Percentiles rank a stretch among this genome's conserved stretches.
These are phyloP conservation scores for Aramus guarauna DNA, from an alignment of 2,113 vertebrate species.

Conservation along the genomic window DNA sequence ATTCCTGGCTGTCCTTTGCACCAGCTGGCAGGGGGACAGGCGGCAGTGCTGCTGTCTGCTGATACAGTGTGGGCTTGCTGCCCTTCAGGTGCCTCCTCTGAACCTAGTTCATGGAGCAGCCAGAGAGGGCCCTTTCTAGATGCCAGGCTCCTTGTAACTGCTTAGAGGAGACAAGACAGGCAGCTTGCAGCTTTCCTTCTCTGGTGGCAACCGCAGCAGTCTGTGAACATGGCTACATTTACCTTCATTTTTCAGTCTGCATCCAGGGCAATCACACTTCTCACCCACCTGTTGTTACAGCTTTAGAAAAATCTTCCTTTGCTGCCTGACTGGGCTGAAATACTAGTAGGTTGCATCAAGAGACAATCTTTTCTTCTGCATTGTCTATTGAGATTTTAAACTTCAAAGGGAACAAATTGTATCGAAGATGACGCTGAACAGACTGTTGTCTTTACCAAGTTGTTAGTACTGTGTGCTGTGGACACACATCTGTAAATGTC, in stretches of 20 bases:
- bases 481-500: neutral
- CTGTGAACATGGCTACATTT: neutral
- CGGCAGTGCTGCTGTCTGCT: neutral
- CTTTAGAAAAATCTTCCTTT: neutral
- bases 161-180: neutral
- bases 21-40: neutral
- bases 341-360: neutral
- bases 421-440: neutral
- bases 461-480: neutral
- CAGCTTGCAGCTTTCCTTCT: neutral
- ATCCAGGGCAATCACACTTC: neutral
- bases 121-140: neutral
- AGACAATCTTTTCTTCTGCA: neutral
- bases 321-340: neutral
- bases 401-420: neutral
- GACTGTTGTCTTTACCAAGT: neutral
- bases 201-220: neutral
- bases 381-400: neutral
- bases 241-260: neutral
- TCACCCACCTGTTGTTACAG: neutral
- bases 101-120: neutral
- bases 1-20: neutral
- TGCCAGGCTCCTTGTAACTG: neutral
- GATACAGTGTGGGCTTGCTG: neutral
- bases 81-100: neutral